Base-by-base conservation (phyloP, 2,888 invertebrate species). In the Autographa pulchrina region DNA sequence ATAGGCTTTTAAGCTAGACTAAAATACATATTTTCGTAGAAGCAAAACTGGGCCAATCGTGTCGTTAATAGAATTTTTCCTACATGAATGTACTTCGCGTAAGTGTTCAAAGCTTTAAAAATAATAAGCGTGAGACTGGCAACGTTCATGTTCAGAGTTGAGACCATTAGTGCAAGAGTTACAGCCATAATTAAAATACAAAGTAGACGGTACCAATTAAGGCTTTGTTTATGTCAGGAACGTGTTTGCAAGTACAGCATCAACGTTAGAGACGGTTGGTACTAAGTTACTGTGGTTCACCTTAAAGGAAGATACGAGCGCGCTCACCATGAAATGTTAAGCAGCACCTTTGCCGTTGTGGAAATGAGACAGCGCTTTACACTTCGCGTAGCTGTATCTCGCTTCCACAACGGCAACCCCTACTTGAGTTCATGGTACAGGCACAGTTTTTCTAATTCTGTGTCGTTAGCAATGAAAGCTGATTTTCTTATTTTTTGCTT, bases 141-240 rank as follows among this genome's bases (percentile, higher is more conserved):
- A 43, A 38, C 38, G 2, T 38, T 11, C 11, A 38, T 38, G 6
- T n/a, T n/a, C 48, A n/a, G 48, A n/a, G n/a, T 48, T 48, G n/a
- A n/a, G n/a, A 7, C 48, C 48, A 48, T 48, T 48, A 48, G 48
- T n/a, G 48, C 48, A 48, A 48, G 48, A 48, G n/a, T 48, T 48
- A 48, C n/a, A n/a, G 6, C n/a, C 16, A n/a, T 48, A n/a, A 48
- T 48, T 48, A 48, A 48, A n/a, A n/a, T n/a, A 48, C 43, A 48
- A 7, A 6, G 48, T 48, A 48, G 48, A 48, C 48, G 48, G n/a
- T n/a, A n/a, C 48, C 48, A 48, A 48, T 48, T 48, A 48, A 48
- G n/a, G 48, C 48, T 48, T n/a, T 48, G 48, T 48, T 48, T 48
- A 48, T 48, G 48, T 48, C n/a, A 48, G n/a, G n/a, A 48, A 48